These are phyloP conservation scores for Lathronympha strigana DNA, from an alignment of 2,888 invertebrate genomes.

Conservation along the genomic window DNA sequence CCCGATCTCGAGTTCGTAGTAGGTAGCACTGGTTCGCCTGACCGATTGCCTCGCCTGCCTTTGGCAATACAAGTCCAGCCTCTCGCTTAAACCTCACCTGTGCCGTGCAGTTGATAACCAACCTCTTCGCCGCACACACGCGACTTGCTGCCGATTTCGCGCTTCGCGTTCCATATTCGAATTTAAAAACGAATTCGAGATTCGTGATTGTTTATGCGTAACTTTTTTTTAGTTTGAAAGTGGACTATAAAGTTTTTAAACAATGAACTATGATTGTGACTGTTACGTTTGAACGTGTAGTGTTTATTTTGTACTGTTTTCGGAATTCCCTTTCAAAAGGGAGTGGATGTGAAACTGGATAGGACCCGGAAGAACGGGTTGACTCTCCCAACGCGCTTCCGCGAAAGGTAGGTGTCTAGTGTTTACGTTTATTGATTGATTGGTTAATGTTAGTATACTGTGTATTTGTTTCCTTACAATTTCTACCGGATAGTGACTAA, in stretches of 20 bases:
- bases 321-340: constrained; percentile 47
- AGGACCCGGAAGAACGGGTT: constrained; percentile 68
- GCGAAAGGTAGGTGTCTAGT: constrained; percentile 64
- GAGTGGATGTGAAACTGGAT: constrained; percentile 70
- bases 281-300: constrained; percentile 37
- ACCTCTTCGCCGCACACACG: constrained; percentile 66
- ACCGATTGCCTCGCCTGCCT: not conserved
- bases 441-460: constrained; percentile 47
- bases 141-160: constrained; percentile 45
- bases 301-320: constrained; percentile 41
- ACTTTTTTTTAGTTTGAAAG: constrained; percentile 44
- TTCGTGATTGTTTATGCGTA: constrained; percentile 46
- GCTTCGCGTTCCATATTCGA: constrained; percentile 46
- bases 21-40: not conserved
- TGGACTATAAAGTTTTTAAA: constrained; percentile 37
- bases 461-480: constrained; percentile 15
- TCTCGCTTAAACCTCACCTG: constrained; percentile 61
- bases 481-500: not conserved
- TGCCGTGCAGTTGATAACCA: constrained; percentile 67
- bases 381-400: constrained; percentile 63
- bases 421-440: constrained; percentile 35
- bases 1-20: not conserved
- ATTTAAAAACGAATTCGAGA: constrained; percentile 44
- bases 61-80: constrained; percentile 55
- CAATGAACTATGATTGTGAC: constrained; percentile 44